Evolutionary conservation across 2,888 invertebrate species (phyloP), one percentile per base, ranked within the genome.

Genomic region (Folsomia candida): DNA sequence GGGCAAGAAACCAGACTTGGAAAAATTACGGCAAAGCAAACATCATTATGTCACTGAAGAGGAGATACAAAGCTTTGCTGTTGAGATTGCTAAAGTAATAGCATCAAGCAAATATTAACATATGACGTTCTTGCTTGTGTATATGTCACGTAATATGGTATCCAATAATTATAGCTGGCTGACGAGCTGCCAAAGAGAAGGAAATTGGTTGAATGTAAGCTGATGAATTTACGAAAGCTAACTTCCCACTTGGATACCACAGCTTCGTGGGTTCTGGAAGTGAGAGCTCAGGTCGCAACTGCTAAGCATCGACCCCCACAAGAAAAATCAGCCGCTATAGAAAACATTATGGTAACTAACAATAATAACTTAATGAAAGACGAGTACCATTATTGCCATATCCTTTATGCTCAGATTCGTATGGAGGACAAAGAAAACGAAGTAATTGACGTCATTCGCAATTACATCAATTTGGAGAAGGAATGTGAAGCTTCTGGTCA

Each of bases 401-500:
- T 47, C 18, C 29, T 69, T 37, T 6, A 18, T 9, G 73, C 72
- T 4, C 69, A 81, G 80, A 82, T 81, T 2, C 81, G 82, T 57
- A 84, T 87, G 18, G 81, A 83, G 71, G 88, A 88, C 79, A 86
- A 85, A 65, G 87, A 87, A 81, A 83, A 85, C 72, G 88, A 88
- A 81, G 86, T 89, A 54, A 86, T 86, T 78, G 88, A 88, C 79
- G 86, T 88, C 59, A 81, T 89, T 61, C 88, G 88, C 81, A 88
- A 88, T 82, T 89, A 86, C 82, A 87, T 86, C 67, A 87, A 88
- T 82, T 82, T 89, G 80, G 89, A 89, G 74, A 85, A 85, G 77
- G 86, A 86, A 76, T 86, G 86, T 76, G 84, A 84, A 80, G 83
- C 83, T 6, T 84, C 83, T 11, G 84, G 83, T 71, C 85, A 85